phyloP scores from a whole-genome alignment of 1,140 invertebrate species.

The Lasaia peninsularis region DNA sequence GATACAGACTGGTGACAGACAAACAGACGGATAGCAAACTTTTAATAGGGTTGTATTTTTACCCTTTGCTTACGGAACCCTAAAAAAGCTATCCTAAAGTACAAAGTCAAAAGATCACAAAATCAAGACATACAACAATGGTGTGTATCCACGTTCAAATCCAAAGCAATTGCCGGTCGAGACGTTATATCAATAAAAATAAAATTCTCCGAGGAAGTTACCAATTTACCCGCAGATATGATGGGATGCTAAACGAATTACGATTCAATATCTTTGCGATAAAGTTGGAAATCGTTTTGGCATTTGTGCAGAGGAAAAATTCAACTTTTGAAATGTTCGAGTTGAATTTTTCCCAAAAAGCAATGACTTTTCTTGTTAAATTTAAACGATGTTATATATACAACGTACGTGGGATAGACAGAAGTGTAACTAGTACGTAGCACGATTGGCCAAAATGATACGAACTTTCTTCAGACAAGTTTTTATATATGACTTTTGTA shows the following conservation, averaged over 20 bases:
- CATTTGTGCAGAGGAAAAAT: neutral
- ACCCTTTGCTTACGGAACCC: too few species aligned
- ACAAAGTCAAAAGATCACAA: slow-evolving; percentile 6
- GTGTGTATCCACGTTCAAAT: slow-evolving; percentile 58
- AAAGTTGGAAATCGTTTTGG: slow-evolving; percentile 1
- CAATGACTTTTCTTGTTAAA: too few species aligned
- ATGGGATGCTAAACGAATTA: neutral
- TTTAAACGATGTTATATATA: too few species aligned
- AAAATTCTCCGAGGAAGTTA: slow-evolving; percentile 67
- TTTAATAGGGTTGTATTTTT: too few species aligned
- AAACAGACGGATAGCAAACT: too few species aligned
- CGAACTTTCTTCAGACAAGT: too few species aligned
- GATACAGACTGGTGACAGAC: too few species aligned
- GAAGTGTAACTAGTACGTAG: too few species aligned
- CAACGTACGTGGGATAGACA: too few species aligned
- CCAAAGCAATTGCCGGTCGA: slow-evolving; percentile 58
- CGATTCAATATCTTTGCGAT: neutral
- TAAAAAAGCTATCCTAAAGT: too few species aligned
- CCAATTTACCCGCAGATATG: slow-evolving; percentile 44
- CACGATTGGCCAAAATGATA: too few species aligned
- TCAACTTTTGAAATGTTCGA: neutral
- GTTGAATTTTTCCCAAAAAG: neutral
- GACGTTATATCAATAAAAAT: slow-evolving; percentile 69
- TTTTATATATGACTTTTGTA: too few species aligned
- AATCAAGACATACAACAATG: slow-evolving; percentile 18